Base-by-base conservation (phyloP, 2,888 invertebrate genomes). In the Hypsopygia costalis region DNA sequence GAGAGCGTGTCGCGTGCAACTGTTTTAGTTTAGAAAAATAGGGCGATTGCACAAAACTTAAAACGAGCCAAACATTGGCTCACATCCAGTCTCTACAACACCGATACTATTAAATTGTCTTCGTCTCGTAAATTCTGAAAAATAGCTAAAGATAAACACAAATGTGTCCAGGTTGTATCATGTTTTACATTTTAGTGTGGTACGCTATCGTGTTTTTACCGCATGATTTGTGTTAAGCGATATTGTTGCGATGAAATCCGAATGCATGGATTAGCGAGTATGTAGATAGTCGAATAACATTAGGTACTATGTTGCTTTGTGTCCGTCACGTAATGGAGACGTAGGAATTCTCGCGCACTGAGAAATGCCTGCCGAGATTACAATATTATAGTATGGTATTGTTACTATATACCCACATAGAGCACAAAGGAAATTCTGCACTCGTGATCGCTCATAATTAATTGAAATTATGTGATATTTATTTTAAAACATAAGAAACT, bases 1-100 rank as follows among this genome's bases (percentile, higher is more conserved):
- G 54, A n/a, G 4, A 65, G 54, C 52, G 85, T 77, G 79, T 76
- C 79, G 79, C 80, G 82, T 79, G 82, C 78, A 81, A 78, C 77
- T 62, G 73, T 75, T 76, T 80, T 69, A 72, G 79, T 81, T 80
- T 77, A 79, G 72, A 86, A 87, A 87, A 87, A 87, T 87, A 79
- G 88, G 83, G 65, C 87, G 87, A 83, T 88, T 88, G 86, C 88
- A 86, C 70, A 88, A 88, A 85, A 81, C 75, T 74, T 70, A 65
- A 76, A 75, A 80, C 74, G 70, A 73, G 70, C 69, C 62, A 68
- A 69, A 75, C 60, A 69, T 82, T 87, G 87, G 88, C 87, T 58
- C 60, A 43, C 58, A 55, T 80, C 88, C 88, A 87, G 76, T 55
- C 65, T 62, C 62, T n/a, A 67, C 72, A 69, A 77, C 70, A 73